phyloP scores from a whole-genome alignment of 2,797 vertebrate genomes.

The Smutsia temminckii region DNA sequence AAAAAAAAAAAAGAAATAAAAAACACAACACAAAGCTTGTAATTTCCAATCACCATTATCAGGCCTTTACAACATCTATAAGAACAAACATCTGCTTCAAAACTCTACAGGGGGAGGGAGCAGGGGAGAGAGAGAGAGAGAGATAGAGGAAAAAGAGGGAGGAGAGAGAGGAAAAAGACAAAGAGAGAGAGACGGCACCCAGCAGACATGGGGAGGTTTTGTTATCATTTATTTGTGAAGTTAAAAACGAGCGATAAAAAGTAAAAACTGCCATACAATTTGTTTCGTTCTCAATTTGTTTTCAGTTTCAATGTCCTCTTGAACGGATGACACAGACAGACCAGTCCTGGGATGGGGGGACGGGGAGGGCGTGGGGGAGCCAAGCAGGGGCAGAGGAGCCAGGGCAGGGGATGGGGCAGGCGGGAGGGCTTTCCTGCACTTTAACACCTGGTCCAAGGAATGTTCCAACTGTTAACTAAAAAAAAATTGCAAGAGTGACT shows the following conservation, averaged over 20 bases:
- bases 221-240: conserved; percentile 87
- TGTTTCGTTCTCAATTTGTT: conserved; percentile 78
- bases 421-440: conserved; percentile 46
- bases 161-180: not conserved
- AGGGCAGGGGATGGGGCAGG: not conserved
- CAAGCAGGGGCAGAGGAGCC: not conserved
- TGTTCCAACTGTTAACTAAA: conserved; percentile 83
- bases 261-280: conserved; percentile 87
- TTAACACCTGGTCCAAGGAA: conserved; percentile 82
- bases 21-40: conserved; percentile 74
- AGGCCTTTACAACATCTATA: conserved; percentile 77
- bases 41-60: conserved; percentile 71
- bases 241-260: conserved; percentile 88
- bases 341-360: conserved; percentile 72
- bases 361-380: not conserved
- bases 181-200: conserved; percentile 76
- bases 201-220: conserved; percentile 81
- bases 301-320: conserved; percentile 81
- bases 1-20: conserved; percentile 46
- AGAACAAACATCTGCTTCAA: conserved; percentile 75
- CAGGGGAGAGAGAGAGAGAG: conserved; percentile 40
- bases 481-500: conserved; percentile 72
- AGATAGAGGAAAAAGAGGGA: conserved; percentile 51
- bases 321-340: conserved; percentile 83
- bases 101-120: conserved; percentile 45